Conservation (phyloP, 2,797 vertebrate genomes). For the Epinephelus awoara region DNA sequence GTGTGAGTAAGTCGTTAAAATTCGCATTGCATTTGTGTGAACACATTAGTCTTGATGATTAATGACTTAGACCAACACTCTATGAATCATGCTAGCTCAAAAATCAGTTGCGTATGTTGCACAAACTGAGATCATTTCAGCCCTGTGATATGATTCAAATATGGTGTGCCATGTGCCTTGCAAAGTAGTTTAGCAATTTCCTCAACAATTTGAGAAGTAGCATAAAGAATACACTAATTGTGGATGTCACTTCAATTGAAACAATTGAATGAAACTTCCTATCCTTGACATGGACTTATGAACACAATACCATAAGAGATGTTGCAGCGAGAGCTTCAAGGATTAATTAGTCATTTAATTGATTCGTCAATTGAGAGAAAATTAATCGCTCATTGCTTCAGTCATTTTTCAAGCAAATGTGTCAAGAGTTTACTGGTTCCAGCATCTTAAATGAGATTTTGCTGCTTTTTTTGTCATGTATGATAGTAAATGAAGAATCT, state of each 20-base stretch:
- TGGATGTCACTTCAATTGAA: neutral
- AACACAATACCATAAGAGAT: neutral
- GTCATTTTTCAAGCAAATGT: too few relatives aligned
- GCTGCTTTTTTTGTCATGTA: too few relatives aligned
- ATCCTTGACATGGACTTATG: neutral
- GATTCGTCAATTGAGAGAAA: too few relatives aligned
- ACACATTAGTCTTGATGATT: neutral
- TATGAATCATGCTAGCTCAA: neutral
- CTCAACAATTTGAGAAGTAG: neutral
- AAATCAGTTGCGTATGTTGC: neutral
- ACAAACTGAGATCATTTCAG: neutral
- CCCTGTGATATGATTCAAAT: neutral
- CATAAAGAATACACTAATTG: neutral
- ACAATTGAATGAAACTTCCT: neutral
- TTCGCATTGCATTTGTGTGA: too few relatives aligned
- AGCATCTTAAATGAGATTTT: too few relatives aligned
- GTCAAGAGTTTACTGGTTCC: too few relatives aligned
- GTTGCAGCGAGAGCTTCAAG: too few relatives aligned
- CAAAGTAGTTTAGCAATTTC: neutral
- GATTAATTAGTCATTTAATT: too few relatives aligned
- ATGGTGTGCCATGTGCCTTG: neutral
- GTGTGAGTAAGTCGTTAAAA: too few relatives aligned
- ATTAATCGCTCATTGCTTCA: too few relatives aligned
- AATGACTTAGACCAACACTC: neutral
- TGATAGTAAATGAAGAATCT: too few relatives aligned